Evolutionary conservation across 2,113 vertebrate genomes (phyloP), one percentile per base, ranked within the genome.

Genomic region (Dipodomys merriami): DNA sequence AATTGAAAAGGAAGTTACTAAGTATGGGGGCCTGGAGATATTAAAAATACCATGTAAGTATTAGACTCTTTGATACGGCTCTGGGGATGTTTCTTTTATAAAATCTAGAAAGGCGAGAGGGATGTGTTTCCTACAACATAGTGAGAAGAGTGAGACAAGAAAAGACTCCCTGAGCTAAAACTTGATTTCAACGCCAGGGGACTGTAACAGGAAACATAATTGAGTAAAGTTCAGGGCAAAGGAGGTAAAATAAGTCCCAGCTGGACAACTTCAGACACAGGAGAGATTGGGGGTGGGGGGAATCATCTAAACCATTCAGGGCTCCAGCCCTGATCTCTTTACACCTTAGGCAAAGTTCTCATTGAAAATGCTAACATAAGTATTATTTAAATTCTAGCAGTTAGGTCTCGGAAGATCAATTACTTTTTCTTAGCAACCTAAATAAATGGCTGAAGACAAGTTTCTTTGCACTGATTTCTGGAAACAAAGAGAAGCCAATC

Each of bases 381-480:
- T 71, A 29, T 64, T 90, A 91, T 80, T 96, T 89, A 94, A 96
- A 95, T 90, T 82, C 84, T 68, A 94, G 85, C 90, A 96, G 82
- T 79, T 57, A 64, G 80, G 53, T 78, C 90, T 94, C 85, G 13
- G 87, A 16, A 95, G 85, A 83, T 93, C 90, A 91, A 83, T 91
- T 87, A 90, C 88, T 91, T 92, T 91, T 95, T 86, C 84, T 94
- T 35, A 35, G 71, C 44, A 60, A 94, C 76, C 84, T 94, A 90
- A 91, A 76, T 67, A 74, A 89, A 94, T 93, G 80, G 83, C 71
- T 62, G 81, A 96, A 82, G 84, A 94, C 79, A 91, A 94, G 46
- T 76, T 90, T 83, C 81, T 90, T 91, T 85, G 82, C 46, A 67
- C 74, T 83, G 57, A 90, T 94, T 93, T 95, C 84, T 23, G 8